phyloP scores from a whole-genome alignment of 2,113 vertebrate genomes.

The Cryptoleucopteryx plumbea region DNA sequence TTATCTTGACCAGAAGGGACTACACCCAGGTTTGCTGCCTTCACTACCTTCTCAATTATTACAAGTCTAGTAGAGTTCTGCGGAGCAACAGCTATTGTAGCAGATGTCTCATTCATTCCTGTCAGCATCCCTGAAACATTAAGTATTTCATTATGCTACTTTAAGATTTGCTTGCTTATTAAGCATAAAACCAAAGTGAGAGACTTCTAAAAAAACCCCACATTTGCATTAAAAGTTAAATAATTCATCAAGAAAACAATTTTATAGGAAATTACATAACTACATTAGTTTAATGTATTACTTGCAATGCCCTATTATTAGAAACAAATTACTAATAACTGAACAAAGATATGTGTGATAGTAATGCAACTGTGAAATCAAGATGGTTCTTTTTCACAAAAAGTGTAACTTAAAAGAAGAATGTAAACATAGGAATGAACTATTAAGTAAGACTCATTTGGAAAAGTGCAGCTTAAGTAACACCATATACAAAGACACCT shows the following conservation, averaged over 20 bases:
- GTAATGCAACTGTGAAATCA: not conserved
- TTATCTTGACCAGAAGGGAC: slow-evolving; percentile 82
- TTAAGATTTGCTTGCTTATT: not conserved
- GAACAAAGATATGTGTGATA: not conserved
- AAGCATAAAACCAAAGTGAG: not conserved
- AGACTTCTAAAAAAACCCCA: not conserved
- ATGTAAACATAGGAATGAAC: not conserved
- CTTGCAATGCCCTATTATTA: not conserved
- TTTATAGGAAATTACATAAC: not conserved
- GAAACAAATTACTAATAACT: not conserved
- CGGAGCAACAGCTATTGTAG: slow-evolving; percentile 77
- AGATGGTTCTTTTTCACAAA: not conserved
- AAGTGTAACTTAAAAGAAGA: not conserved
- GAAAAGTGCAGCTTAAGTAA: not conserved
- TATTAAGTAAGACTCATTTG: not conserved
- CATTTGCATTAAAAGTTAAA: not conserved
- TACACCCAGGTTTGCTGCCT: slow-evolving; percentile 85
- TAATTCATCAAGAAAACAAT: not conserved
- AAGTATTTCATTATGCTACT: not conserved
- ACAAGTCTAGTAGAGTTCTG: slow-evolving; percentile 75
- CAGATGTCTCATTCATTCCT: slow-evolving; percentile 93
- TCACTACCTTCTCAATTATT: slow-evolving; percentile 81
- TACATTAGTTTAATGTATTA: not conserved
- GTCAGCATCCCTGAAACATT: slow-evolving; percentile 82
- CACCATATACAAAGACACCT: not conserved